phyloP scores from a whole-genome alignment of 1,140 invertebrate genomes.

The Aplysia californica region DNA sequence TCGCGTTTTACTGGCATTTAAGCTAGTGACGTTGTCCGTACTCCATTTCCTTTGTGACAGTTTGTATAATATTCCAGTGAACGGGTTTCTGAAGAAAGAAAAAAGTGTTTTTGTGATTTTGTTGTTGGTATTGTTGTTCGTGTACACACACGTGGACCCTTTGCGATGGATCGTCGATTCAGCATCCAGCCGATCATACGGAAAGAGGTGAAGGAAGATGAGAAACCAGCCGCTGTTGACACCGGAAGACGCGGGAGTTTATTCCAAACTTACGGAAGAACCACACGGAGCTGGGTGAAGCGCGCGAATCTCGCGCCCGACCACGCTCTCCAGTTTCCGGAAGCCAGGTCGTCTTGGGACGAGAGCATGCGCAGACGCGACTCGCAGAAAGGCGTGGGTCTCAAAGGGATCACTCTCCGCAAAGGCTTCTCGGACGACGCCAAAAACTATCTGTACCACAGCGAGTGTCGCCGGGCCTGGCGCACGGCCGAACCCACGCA shows the following conservation, averaged over 20 bases:
- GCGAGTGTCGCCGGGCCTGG: neutral
- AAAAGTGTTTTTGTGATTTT: neutral
- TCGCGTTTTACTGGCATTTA: too few species aligned
- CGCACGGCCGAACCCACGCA: neutral
- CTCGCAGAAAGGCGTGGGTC: constrained; percentile 4
- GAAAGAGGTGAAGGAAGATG: constrained; percentile 20
- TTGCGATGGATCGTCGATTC: constrained; percentile 6
- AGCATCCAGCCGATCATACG: constrained; percentile 10
- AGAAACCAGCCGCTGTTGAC: neutral
- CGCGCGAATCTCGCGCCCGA: constrained; percentile 5
- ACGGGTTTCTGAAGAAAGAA: neutral
- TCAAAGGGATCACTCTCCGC: constrained; percentile 6
- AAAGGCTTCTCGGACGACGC: constrained; percentile 23
- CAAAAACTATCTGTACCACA: constrained; percentile 7
- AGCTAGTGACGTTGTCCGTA: neutral
- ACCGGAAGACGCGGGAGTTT: neutral
- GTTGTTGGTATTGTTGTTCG: neutral
- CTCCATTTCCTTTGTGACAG: neutral
- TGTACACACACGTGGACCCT: neutral
- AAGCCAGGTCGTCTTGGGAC: constrained; percentile 16
- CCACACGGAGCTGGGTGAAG: constrained; percentile 6
- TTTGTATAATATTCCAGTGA: neutral
- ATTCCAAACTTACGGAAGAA: neutral
- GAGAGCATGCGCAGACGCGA: constrained; percentile 22
- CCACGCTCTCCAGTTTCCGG: neutral